Conservation (phyloP, 2,797 vertebrate species). For the Buceros bicornis region DNA sequence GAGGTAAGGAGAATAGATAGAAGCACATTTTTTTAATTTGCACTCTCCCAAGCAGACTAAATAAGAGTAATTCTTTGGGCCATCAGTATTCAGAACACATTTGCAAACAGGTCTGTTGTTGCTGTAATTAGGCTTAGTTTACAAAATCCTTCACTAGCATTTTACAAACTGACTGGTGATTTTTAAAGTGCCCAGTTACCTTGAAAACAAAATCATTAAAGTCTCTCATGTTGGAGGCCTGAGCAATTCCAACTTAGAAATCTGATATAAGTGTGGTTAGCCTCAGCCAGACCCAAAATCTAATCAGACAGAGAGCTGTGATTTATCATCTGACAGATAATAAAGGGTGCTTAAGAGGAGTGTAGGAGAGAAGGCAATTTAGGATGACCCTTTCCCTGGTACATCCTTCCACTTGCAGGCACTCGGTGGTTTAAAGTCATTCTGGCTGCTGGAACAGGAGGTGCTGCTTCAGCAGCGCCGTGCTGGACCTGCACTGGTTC, state of each 20-base stretch:
- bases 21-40: not conserved
- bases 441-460: not conserved
- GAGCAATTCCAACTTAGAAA: not conserved
- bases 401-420: not conserved
- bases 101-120: not conserved
- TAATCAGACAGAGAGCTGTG: conserved; percentile 3
- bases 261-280: not conserved
- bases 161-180: conserved; percentile 38
- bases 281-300: conserved; percentile 10
- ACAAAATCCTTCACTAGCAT: conserved; percentile 21
- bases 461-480: not conserved
- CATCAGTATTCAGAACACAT: not conserved
- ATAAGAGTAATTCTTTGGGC: not conserved
- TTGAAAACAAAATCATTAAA: conserved; percentile 25
- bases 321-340: conserved; percentile 24
- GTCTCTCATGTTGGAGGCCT: not conserved
- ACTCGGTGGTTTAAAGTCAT: not conserved
- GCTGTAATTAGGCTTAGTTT: conserved; percentile 43
- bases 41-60: not conserved
- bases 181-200: conserved; percentile 3
- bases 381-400: not conserved
- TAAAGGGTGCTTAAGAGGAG: not conserved
- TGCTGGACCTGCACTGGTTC: not conserved
- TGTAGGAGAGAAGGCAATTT: not conserved
- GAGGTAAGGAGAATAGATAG: not conserved